Evolutionary conservation across 2,797 vertebrate genomes (phyloP).

Genomic region (Rhinatrema bivittatum): DNA sequence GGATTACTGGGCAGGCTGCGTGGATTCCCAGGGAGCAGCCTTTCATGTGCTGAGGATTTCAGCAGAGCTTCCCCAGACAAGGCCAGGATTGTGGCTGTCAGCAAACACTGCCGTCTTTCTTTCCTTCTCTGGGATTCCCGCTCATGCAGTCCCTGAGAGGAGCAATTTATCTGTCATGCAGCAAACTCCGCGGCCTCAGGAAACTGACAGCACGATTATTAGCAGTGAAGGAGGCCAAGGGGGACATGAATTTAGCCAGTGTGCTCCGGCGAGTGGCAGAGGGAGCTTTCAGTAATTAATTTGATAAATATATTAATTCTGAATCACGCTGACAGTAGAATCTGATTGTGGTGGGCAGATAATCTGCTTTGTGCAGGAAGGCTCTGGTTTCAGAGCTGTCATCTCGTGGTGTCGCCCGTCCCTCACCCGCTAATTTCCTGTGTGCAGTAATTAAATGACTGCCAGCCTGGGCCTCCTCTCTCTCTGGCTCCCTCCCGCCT

Average conservation of each 20-base stretch:
- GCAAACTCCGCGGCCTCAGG: constrained; percentile 79
- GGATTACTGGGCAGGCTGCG: too few relatives aligned
- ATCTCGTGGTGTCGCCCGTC: constrained; percentile 73
- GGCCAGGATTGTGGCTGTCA: constrained; percentile 74
- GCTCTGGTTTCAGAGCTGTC: constrained; percentile 89
- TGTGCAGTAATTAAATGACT: constrained; percentile 93
- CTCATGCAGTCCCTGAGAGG: constrained; percentile 75
- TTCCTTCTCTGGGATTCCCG: constrained; percentile 84
- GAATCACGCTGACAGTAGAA: constrained; percentile 96
- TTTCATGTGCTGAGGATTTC: constrained; percentile 61
- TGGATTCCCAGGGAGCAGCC: constrained; percentile 47
- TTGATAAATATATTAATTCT: constrained; percentile 99
- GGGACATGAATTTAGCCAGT: constrained; percentile 89
- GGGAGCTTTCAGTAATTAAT: constrained; percentile 93
- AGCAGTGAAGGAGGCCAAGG: constrained; percentile 78
- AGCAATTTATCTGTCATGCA: constrained; percentile 98
- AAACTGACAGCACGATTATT: constrained; percentile 91
- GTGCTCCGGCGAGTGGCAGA: constrained; percentile 70
- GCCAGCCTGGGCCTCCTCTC: constrained; percentile 76
- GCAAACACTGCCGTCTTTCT: constrained; percentile 84
- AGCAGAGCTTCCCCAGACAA: constrained; percentile 72
- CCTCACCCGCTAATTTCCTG: constrained; percentile 90
- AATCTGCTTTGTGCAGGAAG: too few relatives aligned
- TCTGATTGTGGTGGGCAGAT: constrained; percentile 97
- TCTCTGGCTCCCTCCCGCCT: constrained; percentile 61